phyloP scores from a whole-genome alignment of 1,140 invertebrate species.

The Drosophila melanica region DNA sequence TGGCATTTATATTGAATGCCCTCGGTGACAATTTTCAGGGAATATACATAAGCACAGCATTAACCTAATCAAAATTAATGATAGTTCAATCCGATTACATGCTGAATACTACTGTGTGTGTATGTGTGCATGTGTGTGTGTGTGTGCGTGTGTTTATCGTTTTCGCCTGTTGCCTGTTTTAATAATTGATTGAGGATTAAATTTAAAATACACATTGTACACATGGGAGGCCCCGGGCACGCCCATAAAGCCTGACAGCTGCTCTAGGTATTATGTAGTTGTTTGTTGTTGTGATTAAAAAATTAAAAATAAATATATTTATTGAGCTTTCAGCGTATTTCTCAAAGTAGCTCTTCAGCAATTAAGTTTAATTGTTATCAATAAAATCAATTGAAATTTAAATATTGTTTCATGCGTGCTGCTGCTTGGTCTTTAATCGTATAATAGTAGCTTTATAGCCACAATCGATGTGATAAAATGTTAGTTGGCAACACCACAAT shows the following conservation, averaged over 20 bases:
- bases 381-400: constrained; percentile 3
- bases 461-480: no score
- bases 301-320: constrained; percentile 8
- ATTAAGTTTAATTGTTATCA: constrained; percentile 34
- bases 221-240: constrained; percentile 1
- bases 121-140: constrained; percentile 1
- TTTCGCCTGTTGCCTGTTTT: constrained; percentile 3
- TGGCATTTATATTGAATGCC: constrained; percentile 11
- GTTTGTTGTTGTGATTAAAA: constrained; percentile 7
- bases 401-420: not conserved
- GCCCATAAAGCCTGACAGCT: not conserved
- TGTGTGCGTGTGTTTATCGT: constrained; percentile 1
- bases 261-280: constrained; percentile 5
- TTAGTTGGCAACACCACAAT: not conserved
- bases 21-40: constrained; percentile 3
- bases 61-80: constrained; percentile 45
- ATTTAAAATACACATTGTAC: constrained; percentile 27
- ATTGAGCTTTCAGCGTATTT: constrained; percentile 6
- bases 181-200: constrained; percentile 41
- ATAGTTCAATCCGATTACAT: constrained; percentile 23
- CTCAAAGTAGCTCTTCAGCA: not conserved
- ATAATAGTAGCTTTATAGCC: not conserved
- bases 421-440: not conserved
- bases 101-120: not conserved
- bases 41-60: constrained; percentile 8